Conservation (phyloP, 2,888 invertebrate genomes). For the Xestia c-nigrum region DNA sequence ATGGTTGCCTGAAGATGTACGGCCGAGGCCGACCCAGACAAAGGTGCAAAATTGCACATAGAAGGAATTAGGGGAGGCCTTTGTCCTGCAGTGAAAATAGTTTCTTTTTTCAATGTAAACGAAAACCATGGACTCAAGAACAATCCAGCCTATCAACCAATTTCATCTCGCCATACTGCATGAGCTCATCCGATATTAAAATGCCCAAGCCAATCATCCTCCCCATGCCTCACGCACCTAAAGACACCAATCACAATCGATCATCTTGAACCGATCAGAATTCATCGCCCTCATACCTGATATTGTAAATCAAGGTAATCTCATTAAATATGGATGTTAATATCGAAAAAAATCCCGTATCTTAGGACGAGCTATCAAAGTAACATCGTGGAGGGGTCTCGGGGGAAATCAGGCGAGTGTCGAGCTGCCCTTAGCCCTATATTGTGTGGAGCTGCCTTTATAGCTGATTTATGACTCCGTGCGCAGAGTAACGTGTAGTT, state of each 20-base stretch:
- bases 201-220: background rate
- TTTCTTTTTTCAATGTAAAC: too few relatives aligned
- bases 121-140: background rate
- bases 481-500: conserved; percentile 28
- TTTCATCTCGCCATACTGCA: conserved; percentile 1
- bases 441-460: conserved; percentile 55
- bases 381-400: conserved; percentile 48
- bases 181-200: background rate
- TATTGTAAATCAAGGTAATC: conserved; percentile 53
- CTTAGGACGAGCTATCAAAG: conserved; percentile 60
- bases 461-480: conserved; percentile 62
- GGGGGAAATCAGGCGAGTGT: conserved; percentile 70
- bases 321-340: conserved; percentile 63
- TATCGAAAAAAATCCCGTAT: conserved; percentile 59
- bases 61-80: too few relatives aligned
- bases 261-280: conserved; percentile 16
- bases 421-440: conserved; percentile 53
- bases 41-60: too few relatives aligned
- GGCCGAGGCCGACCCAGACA: too few relatives aligned
- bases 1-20: too few relatives aligned
- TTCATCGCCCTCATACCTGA: conserved; percentile 31
- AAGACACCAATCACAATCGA: conserved; percentile 27
- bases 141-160: background rate
- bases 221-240: background rate
- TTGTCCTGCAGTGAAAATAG: too few relatives aligned